Conservation (phyloP, 2,797 vertebrate genomes). For the Cossypha polioptera region DNA sequence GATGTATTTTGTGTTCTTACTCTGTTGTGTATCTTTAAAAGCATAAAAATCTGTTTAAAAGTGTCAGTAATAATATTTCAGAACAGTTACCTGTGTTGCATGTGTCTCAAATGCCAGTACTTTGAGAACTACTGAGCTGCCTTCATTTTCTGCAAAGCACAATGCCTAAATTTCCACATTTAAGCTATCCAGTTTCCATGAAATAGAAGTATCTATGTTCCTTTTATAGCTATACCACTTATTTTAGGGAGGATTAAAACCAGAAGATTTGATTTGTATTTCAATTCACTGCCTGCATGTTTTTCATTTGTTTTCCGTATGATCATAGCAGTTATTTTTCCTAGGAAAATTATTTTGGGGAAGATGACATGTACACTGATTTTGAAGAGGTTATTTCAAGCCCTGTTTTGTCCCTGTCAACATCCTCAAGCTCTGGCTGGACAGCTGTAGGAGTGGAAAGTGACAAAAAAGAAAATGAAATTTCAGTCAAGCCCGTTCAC, state of each 20-base stretch:
- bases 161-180: neutral
- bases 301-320: neutral
- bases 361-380: slow-evolving; percentile 98
- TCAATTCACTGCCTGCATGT: rapidly evolving
- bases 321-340: neutral
- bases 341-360: slow-evolving; percentile 98
- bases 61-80: neutral
- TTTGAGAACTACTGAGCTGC: neutral
- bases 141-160: neutral
- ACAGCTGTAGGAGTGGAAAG: slow-evolving; percentile 88
- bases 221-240: neutral
- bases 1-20: neutral
- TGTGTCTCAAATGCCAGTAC: neutral
- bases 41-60: neutral
- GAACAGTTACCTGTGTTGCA: neutral
- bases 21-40: neutral
- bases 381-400: slow-evolving; percentile 93
- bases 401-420: slow-evolving; percentile 89
- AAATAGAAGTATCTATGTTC: neutral
- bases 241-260: neutral
- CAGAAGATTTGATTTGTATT: neutral
- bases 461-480: slow-evolving; percentile 77
- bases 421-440: slow-evolving; percentile 93
- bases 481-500: slow-evolving; percentile 76
- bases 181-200: neutral